Evolutionary conservation across 2,797 vertebrate genomes (phyloP).

Genomic region (Schizopygopsis malacanthus): DNA sequence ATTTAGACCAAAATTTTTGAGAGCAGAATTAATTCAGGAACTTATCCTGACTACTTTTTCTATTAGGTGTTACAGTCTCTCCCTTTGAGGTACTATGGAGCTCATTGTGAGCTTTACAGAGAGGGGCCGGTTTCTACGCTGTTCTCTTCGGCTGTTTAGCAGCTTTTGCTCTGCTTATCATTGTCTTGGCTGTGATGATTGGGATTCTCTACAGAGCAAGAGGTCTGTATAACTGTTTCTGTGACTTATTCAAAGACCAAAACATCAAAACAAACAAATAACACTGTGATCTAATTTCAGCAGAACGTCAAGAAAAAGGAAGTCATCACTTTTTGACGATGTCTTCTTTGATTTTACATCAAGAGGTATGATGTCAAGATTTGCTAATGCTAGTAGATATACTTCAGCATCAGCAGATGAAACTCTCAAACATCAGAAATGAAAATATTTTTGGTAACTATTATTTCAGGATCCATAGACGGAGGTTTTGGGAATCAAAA

Average conservation of each 20-base stretch:
- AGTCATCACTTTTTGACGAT: slow-evolving; percentile 62
- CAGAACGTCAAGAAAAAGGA: slow-evolving; percentile 17
- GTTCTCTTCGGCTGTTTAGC: slow-evolving; percentile 75
- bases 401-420: background rate
- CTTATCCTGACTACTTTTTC: background rate
- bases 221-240: slow-evolving; percentile 63
- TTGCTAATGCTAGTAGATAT: background rate
- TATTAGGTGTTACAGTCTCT: slow-evolving; percentile 67
- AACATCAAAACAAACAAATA: background rate
- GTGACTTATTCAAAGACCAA: background rate
- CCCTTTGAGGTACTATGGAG: slow-evolving; percentile 68
- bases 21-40: background rate
- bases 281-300: background rate
- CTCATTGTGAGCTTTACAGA: slow-evolving; percentile 69
- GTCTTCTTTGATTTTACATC: slow-evolving; percentile 72
- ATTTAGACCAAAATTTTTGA: too few species aligned
- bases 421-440: background rate
- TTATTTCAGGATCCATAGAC: slow-evolving; percentile 39
- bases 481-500: slow-evolving; percentile 17
- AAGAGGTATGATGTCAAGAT: slow-evolving; percentile 58
- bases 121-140: slow-evolving; percentile 74
- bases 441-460: background rate
- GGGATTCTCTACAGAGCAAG: slow-evolving; percentile 34
- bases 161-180: slow-evolving; percentile 67
- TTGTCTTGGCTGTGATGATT: slow-evolving; percentile 60